Percentiles rank a stretch among this genome's conserved stretches.
Evolutionary conservation across 2,113 vertebrate species (phyloP).

Genomic region (Probosciger aterrimus): DNA sequence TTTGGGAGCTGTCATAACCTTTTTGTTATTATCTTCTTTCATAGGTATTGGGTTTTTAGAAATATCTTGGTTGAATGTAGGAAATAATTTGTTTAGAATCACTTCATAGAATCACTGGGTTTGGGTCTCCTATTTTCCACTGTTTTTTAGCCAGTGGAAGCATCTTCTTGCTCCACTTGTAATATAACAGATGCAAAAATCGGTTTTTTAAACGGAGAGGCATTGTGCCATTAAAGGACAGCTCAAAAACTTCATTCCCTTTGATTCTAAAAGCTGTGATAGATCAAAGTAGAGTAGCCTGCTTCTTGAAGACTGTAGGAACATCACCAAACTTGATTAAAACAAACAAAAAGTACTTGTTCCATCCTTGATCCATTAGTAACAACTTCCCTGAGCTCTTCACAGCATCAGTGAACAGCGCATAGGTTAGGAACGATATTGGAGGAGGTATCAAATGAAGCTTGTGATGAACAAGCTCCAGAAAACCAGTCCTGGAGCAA

Average conservation of each 20-base stretch:
- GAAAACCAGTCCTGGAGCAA: neutral
- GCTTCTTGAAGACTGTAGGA: neutral
- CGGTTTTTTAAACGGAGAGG: neutral
- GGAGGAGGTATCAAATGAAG: neutral
- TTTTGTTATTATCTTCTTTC: neutral
- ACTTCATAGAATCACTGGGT: neutral
- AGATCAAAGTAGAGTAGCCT: neutral
- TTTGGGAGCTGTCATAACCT: neutral
- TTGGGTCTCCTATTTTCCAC: neutral
- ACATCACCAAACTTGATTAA: neutral
- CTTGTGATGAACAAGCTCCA: neutral
- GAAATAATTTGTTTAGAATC: neutral
- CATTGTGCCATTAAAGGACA: neutral
- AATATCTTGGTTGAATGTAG: neutral
- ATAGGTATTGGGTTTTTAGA: neutral
- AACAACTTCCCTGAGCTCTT: neutral
- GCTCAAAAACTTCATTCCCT: too few species aligned
- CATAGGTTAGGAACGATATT: fast-evolving
- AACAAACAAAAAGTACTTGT: neutral
- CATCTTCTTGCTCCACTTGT: neutral
- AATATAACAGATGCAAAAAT: neutral
- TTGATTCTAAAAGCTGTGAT: neutral
- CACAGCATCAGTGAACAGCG: neutral
- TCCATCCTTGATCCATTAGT: neutral
- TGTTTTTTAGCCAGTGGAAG: neutral